Evolutionary conservation across 1,140 invertebrate genomes (phyloP), one percentile per base, ranked within the genome.

Genomic region (Lasaia peninsularis): DNA sequence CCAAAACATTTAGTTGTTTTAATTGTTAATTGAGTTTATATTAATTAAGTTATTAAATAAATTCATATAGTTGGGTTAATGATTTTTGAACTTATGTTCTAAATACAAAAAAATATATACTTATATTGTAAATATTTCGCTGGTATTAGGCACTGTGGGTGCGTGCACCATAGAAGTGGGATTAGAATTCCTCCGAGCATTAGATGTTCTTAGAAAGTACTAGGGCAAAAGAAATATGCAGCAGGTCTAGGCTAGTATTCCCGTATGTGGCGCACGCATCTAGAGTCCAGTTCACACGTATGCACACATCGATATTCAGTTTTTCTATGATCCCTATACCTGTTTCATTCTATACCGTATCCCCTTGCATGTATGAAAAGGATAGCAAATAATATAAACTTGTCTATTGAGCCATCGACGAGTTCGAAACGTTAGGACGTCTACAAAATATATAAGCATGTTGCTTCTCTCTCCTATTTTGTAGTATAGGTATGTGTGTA

Each of bases 181-280:
- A 72, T 72, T 67, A 71, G 73, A 76, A 80, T 80, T 75, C 73
- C 68, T 66, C 66, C 57, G 60, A 80, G 77, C 78, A 86, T 83
- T 86, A 86, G 82, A 86, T 65, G 80, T 80, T 83, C 80, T 86
- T 86, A 86, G 82, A 83, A 86, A 76, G 67, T 78, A 86, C 82
- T 72, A 86, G 80, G 82, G 61, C 55, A 71, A 68, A 63, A 86
- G 73, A 69, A 80, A 56, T 55, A 50, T 32, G 55, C 60, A 83
- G 74, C 55, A 74, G 67, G 75, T 80, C 66, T 74, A 75, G 67
- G 54, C 67, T 75, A 67, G 74, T 71, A 56, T 68, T 66, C 66
- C 66, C 71, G 71, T 78, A 75, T 71, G 71, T 77, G 71, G 69
- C 60, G 76, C 78, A 69, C 72, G 60, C 68, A 69, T 77, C 72